Base-by-base conservation (phyloP, 1,140 invertebrate genomes). In the Helicoverpa armigera region DNA sequence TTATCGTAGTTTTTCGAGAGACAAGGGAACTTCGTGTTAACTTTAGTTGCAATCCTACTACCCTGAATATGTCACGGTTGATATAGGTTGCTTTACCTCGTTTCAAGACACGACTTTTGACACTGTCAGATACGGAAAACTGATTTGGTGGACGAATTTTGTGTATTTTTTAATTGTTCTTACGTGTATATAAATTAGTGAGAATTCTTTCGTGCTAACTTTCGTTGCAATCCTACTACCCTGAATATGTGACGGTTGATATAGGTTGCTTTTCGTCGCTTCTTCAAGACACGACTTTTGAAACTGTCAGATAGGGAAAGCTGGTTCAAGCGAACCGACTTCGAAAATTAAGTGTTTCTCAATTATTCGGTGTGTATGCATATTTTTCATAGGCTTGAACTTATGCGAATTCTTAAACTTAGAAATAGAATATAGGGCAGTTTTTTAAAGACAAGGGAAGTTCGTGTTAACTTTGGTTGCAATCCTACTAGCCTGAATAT, bases 1-100 rank as follows among this genome's bases (percentile, higher is more conserved):
- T n/a, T n/a, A n/a, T n/a, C n/a, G n/a, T n/a, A 72, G 69, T 72
- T 72, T 72, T 72, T 72, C 67, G 48, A 53, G 50, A 70, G 11
- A 72, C 18, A 54, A 72, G 23, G 13, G 7, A 72, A 72, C 69
- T 72, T 72, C 51, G 43, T 7, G 23, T 53, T 72, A 72, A 72
- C 69, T 72, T 54, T 72, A 7, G 50, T 23, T 72, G 69, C 69
- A 72, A 54, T 53, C 69, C 69, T 13, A 13, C 50, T 31, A 54
- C 31, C 69, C 69, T 31, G 69, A 53, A 72, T 51, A 51, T 72
- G 50, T 72, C 69, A 72, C 50, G 10, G 12, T 18, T 72, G 69
- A 72, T 72, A 72, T 13, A 72, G 69, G 23, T 70, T 72, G 23
- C 18, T 72, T n/a, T 18, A 72, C 69, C 14, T 70, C 31, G 50